Evolutionary conservation across 2,797 vertebrate species (phyloP).

Genomic region (Siniperca obscura): DNA sequence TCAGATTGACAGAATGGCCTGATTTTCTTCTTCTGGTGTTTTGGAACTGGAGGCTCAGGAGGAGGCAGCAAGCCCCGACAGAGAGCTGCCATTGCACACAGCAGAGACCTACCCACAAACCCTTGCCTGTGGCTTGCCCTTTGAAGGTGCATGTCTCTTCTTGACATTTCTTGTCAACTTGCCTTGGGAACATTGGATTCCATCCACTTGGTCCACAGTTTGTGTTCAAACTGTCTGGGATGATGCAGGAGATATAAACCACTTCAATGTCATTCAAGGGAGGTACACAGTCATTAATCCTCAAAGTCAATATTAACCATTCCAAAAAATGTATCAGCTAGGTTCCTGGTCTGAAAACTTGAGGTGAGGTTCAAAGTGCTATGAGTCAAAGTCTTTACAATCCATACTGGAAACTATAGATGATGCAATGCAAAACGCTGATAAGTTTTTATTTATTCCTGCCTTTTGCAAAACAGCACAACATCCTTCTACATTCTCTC

Average conservation of each 20-base stretch:
- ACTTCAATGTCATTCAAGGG: slow-evolving; percentile 59
- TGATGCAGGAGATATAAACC: slow-evolving; percentile 69
- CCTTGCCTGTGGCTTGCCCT: slow-evolving; percentile 83
- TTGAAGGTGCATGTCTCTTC: slow-evolving; percentile 84
- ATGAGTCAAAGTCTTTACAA: background rate
- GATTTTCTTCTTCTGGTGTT: slow-evolving; percentile 71
- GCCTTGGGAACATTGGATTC: slow-evolving; percentile 82
- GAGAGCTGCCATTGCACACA: slow-evolving; percentile 78
- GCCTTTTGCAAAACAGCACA: background rate
- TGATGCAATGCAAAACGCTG: slow-evolving; percentile 4
- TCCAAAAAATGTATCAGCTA: slow-evolving; percentile 12
- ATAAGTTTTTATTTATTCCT: background rate
- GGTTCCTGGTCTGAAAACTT: slow-evolving; percentile 16
- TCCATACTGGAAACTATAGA: slow-evolving; percentile 15
- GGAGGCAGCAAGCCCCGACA: slow-evolving; percentile 86
- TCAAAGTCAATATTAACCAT: slow-evolving; percentile 40
- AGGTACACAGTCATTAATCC: slow-evolving; percentile 66
- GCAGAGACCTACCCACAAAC: slow-evolving; percentile 81
- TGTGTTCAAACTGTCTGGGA: slow-evolving; percentile 75
- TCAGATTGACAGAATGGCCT: slow-evolving; percentile 59
- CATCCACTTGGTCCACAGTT: slow-evolving; percentile 68
- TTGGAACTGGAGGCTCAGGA: slow-evolving; percentile 67
- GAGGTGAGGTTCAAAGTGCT: slow-evolving; percentile 21
- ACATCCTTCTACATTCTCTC: background rate
- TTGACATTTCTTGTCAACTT: slow-evolving; percentile 85